A percentile compares a stretch with the other conserved stretches of the same genome.
These are phyloP conservation scores for Callipepla californica DNA, from an alignment of 2,113 vertebrate species.

Conservation along the genomic window DNA sequence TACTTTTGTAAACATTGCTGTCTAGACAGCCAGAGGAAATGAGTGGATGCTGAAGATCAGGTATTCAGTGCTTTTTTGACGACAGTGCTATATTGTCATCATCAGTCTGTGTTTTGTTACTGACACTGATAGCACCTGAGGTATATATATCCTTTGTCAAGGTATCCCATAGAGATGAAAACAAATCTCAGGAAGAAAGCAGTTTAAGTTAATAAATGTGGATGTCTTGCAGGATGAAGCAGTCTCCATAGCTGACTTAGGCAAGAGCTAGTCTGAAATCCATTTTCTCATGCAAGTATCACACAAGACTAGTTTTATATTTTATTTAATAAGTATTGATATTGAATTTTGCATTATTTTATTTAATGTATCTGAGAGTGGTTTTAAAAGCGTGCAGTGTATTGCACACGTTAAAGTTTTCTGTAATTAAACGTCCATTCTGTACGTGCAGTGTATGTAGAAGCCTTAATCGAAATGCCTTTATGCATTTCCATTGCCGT, in stretches of 20 bases:
- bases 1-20: neutral
- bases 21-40: neutral
- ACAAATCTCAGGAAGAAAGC: neutral
- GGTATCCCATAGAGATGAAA: neutral
- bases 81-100: neutral
- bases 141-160: neutral
- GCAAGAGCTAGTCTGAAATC: neutral
- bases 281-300: neutral
- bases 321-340: neutral
- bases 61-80: neutral
- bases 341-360: neutral
- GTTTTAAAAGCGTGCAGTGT: neutral
- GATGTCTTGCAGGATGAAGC: neutral
- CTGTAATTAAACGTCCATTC: too few relatives aligned
- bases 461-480: slow-evolving; percentile 60
- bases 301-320: neutral
- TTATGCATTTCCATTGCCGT: slow-evolving; percentile 2
- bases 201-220: neutral
- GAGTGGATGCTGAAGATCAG: neutral
- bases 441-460: neutral
- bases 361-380: neutral
- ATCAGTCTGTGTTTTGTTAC: slow-evolving; percentile 1
- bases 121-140: neutral
- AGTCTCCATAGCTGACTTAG: neutral
- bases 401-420: too few relatives aligned